These are phyloP conservation scores for Drosophila kikkawai DNA, from an alignment of 1,140 invertebrate genomes.

Conservation along the genomic window DNA sequence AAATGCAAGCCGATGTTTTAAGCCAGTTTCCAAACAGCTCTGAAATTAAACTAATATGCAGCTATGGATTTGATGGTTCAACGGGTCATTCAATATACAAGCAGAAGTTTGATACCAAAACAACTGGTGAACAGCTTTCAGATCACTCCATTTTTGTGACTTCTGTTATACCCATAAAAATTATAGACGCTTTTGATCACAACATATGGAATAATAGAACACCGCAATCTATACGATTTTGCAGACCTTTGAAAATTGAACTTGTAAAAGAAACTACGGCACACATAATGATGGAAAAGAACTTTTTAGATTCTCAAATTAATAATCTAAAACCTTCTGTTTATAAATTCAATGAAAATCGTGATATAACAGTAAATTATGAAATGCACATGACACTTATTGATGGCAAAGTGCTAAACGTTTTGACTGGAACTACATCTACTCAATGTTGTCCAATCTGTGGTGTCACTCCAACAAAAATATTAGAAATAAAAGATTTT, in stretches of 20 bases:
- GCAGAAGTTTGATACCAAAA: slow-evolving; percentile 17
- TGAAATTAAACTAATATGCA: slow-evolving; percentile 9
- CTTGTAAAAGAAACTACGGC: slow-evolving; percentile 18
- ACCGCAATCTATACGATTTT: slow-evolving; percentile 30
- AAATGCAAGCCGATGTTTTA: slow-evolving; percentile 7
- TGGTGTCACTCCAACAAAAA: slow-evolving; percentile 4
- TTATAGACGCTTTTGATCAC: slow-evolving; percentile 21
- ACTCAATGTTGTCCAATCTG: slow-evolving; percentile 6
- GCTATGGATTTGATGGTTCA: slow-evolving; percentile 31
- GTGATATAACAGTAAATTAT: slow-evolving; percentile 11
- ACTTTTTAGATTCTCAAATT: neutral
- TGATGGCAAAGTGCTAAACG: slow-evolving; percentile 3
- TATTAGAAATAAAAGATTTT: neutral
- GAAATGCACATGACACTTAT: slow-evolving; percentile 3
- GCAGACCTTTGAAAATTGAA: slow-evolving; percentile 30
- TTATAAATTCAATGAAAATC: slow-evolving; percentile 11
- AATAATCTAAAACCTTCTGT: neutral
- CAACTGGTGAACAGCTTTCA: slow-evolving; percentile 20
- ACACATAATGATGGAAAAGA: neutral
- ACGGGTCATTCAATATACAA: slow-evolving; percentile 18
- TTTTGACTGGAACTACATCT: neutral
- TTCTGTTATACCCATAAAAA: slow-evolving; percentile 38
- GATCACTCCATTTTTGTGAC: slow-evolving; percentile 39
- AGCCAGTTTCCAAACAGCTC: neutral
- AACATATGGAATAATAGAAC: slow-evolving; percentile 23